phyloP scores from a whole-genome alignment of 2,797 vertebrate species.

The Antennarius maculatus region DNA sequence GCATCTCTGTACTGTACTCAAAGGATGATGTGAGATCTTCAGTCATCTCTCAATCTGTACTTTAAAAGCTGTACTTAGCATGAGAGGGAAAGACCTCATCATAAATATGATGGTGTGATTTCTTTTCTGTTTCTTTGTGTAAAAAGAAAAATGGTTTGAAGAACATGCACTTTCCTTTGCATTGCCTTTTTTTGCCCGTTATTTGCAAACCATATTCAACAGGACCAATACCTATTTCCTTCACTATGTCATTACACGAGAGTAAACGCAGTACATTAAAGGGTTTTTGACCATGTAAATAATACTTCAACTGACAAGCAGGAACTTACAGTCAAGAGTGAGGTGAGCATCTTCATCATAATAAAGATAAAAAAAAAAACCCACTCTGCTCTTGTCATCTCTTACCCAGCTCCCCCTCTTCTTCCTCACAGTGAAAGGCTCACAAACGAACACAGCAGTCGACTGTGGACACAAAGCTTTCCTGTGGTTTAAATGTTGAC shows the following conservation, averaged over 20 bases:
- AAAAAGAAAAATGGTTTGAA: neutral
- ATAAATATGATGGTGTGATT: neutral
- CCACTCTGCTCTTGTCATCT: neutral
- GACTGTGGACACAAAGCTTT: conserved; percentile 29
- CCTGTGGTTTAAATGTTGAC: conserved; percentile 21
- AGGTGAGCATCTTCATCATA: neutral
- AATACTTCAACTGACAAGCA: neutral
- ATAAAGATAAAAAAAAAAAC: neutral
- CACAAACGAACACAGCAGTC: conserved; percentile 13
- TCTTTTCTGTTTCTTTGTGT: neutral
- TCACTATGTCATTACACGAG: neutral
- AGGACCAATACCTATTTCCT: neutral
- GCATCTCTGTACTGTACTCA: neutral
- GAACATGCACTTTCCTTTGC: too few species aligned
- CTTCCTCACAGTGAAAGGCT: neutral
- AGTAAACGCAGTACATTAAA: conserved; percentile 14
- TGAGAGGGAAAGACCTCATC: neutral
- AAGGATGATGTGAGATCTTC: neutral
- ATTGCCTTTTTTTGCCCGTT: too few species aligned
- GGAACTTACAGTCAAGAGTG: neutral
- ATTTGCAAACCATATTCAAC: too few species aligned
- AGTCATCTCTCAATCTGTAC: neutral
- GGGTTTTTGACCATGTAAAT: conserved; percentile 7
- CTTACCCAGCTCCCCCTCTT: neutral
- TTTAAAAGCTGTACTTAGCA: neutral